Base-by-base conservation (phyloP, 2,888 invertebrate genomes). In the Ornithoptera priamus region DNA sequence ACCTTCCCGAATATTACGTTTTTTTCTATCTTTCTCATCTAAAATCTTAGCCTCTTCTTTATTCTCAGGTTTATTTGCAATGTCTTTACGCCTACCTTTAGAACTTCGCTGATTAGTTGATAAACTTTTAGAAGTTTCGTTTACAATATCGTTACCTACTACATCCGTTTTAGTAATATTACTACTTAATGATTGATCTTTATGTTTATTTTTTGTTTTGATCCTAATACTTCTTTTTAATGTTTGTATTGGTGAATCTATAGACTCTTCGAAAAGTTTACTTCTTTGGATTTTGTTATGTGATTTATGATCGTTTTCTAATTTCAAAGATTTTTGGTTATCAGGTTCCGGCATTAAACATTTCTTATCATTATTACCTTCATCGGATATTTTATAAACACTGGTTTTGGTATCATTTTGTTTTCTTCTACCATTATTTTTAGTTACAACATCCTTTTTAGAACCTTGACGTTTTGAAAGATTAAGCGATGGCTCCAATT, bases 381-480 rank as follows among this genome's bases (percentile, higher is more conserved):
- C 50, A 22, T 56, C 17, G 18, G 39, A 1, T 0, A 8, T 22
- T 42, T 62, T 56, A 17, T 61, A 22, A 22, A 36, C 17, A 17
- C 20, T 8, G 12, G 30, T 61, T 20, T 59, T 65, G 15, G n/a
- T 46, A 20, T 60, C 46, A 17, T 58, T 46, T 18, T 22, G 39
- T 20, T 61, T 42, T 68, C 30, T 20, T 62, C 64, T 65, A 46
- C 65, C 22, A 8, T 30, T 56, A 50, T 61, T 57, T 68, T 70
- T 61, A 63, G 65, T 72, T 76, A 46, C 62, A 62, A 58, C 67
- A 20, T 20, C 20, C n/a, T n/a, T n/a, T 56, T 15, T 56, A 10
- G 56, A 56, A 20, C 18, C 67, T 68, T 71, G 57, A 17, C n/a
- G 63, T 63, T 71, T 20, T 66, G 18, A 46, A 8, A 22, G n/a